A percentile compares a stretch with the other conserved stretches of the same genome.
phyloP scores from a whole-genome alignment of 2,113 vertebrate genomes.

The Motacilla tschutschensis region DNA sequence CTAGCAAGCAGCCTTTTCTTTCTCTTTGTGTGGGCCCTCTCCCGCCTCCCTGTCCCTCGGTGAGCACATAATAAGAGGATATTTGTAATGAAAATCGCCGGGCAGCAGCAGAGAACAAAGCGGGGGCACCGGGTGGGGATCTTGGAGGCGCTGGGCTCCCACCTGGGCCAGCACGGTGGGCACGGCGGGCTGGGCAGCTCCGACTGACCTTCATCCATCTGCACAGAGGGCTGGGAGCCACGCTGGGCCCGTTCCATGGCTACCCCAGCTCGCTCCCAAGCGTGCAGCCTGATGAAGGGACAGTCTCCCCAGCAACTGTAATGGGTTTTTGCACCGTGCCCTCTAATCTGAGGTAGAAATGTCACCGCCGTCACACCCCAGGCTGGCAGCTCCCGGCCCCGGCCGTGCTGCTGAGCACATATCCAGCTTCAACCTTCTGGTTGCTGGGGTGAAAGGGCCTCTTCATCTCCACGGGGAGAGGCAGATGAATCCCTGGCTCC shows the following conservation, averaged over 20 bases:
- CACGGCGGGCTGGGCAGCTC: neutral
- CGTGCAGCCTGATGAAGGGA: conserved; percentile 9
- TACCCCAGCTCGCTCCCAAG: conserved; percentile 30
- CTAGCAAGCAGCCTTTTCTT: conserved; percentile 24
- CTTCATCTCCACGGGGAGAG: conserved; percentile 43
- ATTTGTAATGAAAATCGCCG: conserved; percentile 51
- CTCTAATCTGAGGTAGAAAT: conserved; percentile 56
- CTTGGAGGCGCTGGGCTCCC: conserved; percentile 17
- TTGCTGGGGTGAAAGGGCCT: conserved; percentile 68
- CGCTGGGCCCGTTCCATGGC: conserved; percentile 11
- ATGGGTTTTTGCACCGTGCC: neutral
- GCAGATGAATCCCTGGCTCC: conserved; percentile 41
- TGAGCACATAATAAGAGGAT: neutral
- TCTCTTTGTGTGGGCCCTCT: conserved; percentile 56
- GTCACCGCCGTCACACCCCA: conserved; percentile 18
- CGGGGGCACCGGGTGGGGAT: neutral
- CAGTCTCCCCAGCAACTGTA: conserved; percentile 69
- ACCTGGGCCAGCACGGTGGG: neutral
- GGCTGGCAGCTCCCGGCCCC: conserved; percentile 48
- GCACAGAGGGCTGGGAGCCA: neutral
- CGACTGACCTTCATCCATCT: neutral
- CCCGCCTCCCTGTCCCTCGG: neutral
- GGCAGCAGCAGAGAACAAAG: conserved; percentile 44
- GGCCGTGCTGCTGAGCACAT: conserved; percentile 34
- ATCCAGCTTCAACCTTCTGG: conserved; percentile 51